Evolutionary conservation across 2,797 vertebrate species (phyloP), one percentile per base, ranked within the genome.

Genomic region (Trachops cirrhosus): DNA sequence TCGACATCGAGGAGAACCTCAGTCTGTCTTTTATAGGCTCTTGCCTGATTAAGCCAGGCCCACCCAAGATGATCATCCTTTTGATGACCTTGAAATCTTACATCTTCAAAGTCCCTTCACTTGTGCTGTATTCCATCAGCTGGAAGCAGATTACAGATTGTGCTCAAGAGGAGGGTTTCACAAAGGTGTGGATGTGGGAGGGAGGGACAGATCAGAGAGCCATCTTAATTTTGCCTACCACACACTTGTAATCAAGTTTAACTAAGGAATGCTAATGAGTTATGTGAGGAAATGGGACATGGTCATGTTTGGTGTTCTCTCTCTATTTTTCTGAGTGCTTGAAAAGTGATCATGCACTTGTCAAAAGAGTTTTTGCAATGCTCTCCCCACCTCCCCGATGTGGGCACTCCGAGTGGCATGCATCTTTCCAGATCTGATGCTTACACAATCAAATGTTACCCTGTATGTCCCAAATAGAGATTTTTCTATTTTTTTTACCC

Each of bases 331-430:
- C 37, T 46, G 18, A 34, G 19, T 39, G 48, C 44, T 39, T 32
- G 16, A 10, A 59, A 46, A 11, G 1, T 0, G 3, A 26, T 1
- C 21, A 2, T 29, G 59, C 9, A 2, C 24, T 48, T 59, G 6
- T 12, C 5, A 18, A 8, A 68, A 39, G n/a, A 39, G n/a, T n/a
- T 44, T 73, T 52, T 41, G 16, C 2, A 26, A 15, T 0, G 26
- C 46, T 34, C 21, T 10, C 77, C 50, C n/a, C 12, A 18, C 1
- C 26, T 12, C 19, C 2, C 44, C 68, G 19, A 1, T 32, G 44
- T 6, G 29, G 29, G 34, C 24, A 57, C 52, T 37, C 16, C 1
- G 24, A 4, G 22, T 26, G 59, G 77, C 29, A 37, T 1, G 0
- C 39, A 19, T 39, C 50, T 79, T 22, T 50, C 44, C 5, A 0